phyloP scores from a whole-genome alignment of 2,797 vertebrate genomes.

The Arnoldichthys spilopterus region DNA sequence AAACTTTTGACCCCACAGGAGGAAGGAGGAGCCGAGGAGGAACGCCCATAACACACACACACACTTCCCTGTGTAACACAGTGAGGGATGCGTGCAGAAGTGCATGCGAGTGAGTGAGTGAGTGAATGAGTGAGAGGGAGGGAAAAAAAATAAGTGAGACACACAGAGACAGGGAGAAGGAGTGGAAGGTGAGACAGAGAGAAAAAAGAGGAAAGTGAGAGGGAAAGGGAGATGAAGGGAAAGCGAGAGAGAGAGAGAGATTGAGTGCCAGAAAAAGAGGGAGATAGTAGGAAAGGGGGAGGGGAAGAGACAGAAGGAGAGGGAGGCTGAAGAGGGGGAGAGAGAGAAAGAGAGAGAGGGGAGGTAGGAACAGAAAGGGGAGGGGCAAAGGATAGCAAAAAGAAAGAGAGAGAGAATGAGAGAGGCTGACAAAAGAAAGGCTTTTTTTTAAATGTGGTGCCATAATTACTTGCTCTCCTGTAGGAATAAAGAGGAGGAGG shows the following conservation, averaged over 20 bases:
- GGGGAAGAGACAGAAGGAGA: slow-evolving; percentile 13
- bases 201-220: slow-evolving; percentile 50
- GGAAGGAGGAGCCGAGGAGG: slow-evolving; percentile 88
- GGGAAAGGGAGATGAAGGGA: neutral
- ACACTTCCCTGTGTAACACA: slow-evolving; percentile 34
- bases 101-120: slow-evolving; percentile 61
- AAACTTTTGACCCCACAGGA: slow-evolving; percentile 98
- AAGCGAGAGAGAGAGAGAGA: neutral
- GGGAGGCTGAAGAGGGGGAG: neutral
- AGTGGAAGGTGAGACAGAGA: slow-evolving; percentile 46
- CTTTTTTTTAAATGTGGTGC: slow-evolving; percentile 62
- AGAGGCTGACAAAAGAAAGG: slow-evolving; percentile 57
- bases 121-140: too few species aligned
- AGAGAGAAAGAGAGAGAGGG: slow-evolving; percentile 25
- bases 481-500: slow-evolving; percentile 3
- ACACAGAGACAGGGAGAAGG: slow-evolving; percentile 62
- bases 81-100: slow-evolving; percentile 44
- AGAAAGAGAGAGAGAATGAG: slow-evolving; percentile 40
- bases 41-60: slow-evolving; percentile 82
- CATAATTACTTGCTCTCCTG: slow-evolving; percentile 57
- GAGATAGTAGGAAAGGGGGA: neutral
- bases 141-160: slow-evolving; percentile 62
- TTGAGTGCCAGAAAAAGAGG: too few species aligned
- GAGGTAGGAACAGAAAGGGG: slow-evolving; percentile 14
- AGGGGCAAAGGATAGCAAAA: slow-evolving; percentile 38